A percentile compares a stretch with the other conserved stretches of the same genome.
These are phyloP conservation scores for Drosophila mulleri DNA, from an alignment of 2,888 invertebrate species.

Conservation along the genomic window DNA sequence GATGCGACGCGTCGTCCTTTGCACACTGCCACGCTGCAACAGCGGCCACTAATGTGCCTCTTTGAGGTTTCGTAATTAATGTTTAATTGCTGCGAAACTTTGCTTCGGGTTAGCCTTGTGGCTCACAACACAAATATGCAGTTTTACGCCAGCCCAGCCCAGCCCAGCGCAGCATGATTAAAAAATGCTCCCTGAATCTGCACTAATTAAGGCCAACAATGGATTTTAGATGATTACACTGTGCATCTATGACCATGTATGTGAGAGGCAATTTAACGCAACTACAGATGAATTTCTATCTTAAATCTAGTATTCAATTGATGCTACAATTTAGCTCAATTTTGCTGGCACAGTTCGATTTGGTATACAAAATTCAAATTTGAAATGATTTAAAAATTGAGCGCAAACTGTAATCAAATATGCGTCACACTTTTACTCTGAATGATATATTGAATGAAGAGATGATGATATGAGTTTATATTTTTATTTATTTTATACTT, in stretches of 20 bases:
- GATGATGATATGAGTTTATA: background rate
- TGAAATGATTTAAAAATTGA: background rate
- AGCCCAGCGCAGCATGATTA: conserved; percentile 11
- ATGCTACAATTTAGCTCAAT: background rate
- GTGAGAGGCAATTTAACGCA: background rate
- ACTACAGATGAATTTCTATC: too few species aligned
- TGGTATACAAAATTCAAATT: background rate
- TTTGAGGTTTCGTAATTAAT: conserved; percentile 73
- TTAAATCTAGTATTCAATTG: background rate
- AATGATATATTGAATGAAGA: background rate
- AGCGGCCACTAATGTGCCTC: conserved; percentile 73
- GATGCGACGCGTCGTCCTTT: conserved; percentile 4
- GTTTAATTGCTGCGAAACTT: conserved; percentile 68
- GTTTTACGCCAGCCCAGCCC: conserved; percentile 20
- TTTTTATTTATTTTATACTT: background rate
- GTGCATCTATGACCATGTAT: background rate
- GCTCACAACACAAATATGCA: conserved; percentile 21
- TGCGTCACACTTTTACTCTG: background rate
- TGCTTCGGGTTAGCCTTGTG: conserved; percentile 54
- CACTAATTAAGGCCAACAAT: conserved; percentile 28
- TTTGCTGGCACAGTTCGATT: background rate
- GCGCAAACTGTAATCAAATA: background rate
- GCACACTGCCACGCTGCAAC: conserved; percentile 40
- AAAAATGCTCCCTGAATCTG: conserved; percentile 16
- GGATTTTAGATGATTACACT: conserved; percentile 6